Evolutionary conservation across 1,140 invertebrate species (phyloP).

Genomic region (Paracyclopina nana): DNA sequence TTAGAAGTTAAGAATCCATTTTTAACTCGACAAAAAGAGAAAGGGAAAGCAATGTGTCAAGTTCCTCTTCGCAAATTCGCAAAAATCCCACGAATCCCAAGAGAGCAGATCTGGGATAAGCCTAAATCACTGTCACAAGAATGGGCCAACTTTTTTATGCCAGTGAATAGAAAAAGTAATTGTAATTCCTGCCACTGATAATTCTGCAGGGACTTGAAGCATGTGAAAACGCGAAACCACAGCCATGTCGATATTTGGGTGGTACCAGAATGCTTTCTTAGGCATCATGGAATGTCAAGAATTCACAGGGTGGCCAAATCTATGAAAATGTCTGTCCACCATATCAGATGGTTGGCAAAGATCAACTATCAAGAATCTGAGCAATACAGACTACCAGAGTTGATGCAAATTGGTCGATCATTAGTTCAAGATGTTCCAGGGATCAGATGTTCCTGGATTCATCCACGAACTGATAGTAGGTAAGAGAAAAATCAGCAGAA

Average conservation of each 20-base stretch:
- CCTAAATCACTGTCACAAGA: constrained; percentile 5
- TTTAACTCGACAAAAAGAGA: too few relatives aligned
- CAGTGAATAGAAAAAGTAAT: too few relatives aligned
- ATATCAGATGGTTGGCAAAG: constrained; percentile 13
- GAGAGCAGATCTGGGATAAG: too few relatives aligned
- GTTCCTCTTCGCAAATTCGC: too few relatives aligned
- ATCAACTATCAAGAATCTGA: constrained; percentile 3
- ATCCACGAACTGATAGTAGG: constrained; percentile 8
- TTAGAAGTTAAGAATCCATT: too few relatives aligned
- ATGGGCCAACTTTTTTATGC: too few relatives aligned
- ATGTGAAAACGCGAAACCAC: neutral
- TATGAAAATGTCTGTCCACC: constrained; percentile 1
- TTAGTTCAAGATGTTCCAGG: constrained; percentile 1
- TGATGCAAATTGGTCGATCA: neutral
- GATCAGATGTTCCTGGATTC: constrained; percentile 11
- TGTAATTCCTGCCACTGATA: too few relatives aligned
- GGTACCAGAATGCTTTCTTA: constrained; percentile 11
- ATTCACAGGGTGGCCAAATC: constrained; percentile 9
- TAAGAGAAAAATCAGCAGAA: too few relatives aligned
- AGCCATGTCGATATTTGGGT: constrained; percentile 14
- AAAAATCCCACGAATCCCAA: too few relatives aligned
- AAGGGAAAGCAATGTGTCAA: too few relatives aligned
- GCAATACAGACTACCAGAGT: neutral
- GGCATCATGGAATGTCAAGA: constrained; percentile 7
- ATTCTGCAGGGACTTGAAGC: too few relatives aligned